phyloP scores from a whole-genome alignment of 2,888 invertebrate species.

The Therioaphis trifolii region DNA sequence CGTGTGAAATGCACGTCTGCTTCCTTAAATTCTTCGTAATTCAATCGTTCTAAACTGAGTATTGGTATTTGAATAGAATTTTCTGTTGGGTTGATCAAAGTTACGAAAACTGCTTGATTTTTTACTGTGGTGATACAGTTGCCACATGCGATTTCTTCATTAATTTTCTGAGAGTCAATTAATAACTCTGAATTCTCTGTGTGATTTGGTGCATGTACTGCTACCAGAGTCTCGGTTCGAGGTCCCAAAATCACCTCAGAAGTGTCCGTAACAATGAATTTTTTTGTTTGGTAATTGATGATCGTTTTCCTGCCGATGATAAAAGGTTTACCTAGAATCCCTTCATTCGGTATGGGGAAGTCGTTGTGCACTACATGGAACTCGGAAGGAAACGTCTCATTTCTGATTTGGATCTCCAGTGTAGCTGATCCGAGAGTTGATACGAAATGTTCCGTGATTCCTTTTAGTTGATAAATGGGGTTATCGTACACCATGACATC shows the following conservation, averaged over 20 bases:
- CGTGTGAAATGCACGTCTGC: no score
- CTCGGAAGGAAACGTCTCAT: neutral
- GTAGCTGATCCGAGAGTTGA: neutral
- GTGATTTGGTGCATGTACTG: neutral
- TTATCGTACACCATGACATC: neutral
- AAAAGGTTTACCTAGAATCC: neutral
- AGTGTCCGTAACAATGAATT: neutral
- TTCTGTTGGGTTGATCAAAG: neutral
- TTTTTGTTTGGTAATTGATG: neutral
- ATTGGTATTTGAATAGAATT: neutral
- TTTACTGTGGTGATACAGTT: neutral
- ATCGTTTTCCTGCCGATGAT: neutral
- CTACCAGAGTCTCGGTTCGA: neutral
- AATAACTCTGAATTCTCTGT: neutral
- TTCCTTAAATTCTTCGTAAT: neutral
- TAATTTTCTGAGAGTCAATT: neutral
- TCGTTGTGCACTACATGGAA: no score
- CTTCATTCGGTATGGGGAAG: neutral
- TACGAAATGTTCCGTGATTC: neutral
- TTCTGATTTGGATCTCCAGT: neutral
- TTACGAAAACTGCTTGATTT: neutral
- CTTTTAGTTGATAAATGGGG: neutral
- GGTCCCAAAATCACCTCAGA: neutral
- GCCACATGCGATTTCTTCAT: neutral
- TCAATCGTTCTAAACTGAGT: neutral